Conservation (phyloP, 1,140 invertebrate species). For the Macrosteles quadrilineatus region DNA sequence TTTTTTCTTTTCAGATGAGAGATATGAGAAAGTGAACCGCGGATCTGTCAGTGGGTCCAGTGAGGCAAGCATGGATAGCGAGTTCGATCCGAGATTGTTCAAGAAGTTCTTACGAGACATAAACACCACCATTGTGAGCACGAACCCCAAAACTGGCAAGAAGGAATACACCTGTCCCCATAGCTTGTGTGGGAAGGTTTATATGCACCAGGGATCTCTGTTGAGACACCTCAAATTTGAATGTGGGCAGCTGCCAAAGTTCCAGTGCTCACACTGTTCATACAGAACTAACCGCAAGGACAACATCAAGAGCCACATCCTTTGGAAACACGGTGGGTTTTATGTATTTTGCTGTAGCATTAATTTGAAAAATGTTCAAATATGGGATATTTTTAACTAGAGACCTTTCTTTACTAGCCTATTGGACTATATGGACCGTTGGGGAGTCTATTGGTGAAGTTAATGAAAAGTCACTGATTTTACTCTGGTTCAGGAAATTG, state of each 20-base stretch:
- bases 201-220: conserved; percentile 41
- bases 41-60: no score
- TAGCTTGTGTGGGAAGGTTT: conserved; percentile 44
- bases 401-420: no score
- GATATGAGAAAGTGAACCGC: no score
- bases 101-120: neutral
- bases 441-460: no score
- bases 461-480: no score
- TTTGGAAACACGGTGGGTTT: conserved; percentile 25
- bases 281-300: conserved; percentile 20
- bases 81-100: neutral
- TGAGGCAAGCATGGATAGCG: no score
- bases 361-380: no score
- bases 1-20: no score
- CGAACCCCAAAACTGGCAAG: neutral
- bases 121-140: neutral
- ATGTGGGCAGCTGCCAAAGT: conserved; percentile 47
- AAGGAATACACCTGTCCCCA: conserved; percentile 4
- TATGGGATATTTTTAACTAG: no score
- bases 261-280: conserved; percentile 32
- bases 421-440: no score
- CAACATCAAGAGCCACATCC: conserved; percentile 26
- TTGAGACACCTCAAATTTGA: conserved; percentile 45
- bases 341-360: no score
- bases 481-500: no score